Percentiles rank a stretch among this genome's conserved stretches.
phyloP scores from a whole-genome alignment of 2,113 vertebrate genomes.

The Rousettus leschenaultii region DNA sequence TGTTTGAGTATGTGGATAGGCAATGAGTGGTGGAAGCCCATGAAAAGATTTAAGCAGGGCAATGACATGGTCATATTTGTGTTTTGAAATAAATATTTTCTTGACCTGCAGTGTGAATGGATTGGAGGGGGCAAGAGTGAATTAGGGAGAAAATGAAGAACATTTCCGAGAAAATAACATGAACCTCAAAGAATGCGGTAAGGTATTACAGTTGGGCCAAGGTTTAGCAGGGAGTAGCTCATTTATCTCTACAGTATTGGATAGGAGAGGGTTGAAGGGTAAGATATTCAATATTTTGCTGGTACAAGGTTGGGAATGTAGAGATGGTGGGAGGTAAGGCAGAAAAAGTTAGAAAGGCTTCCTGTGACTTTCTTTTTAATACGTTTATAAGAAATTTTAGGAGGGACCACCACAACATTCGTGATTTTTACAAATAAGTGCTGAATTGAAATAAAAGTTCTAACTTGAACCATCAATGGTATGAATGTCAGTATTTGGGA shows the following conservation, averaged over 20 bases:
- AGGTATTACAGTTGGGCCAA: not conserved
- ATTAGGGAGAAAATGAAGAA: slow-evolving; percentile 2
- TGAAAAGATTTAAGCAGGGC: not conserved
- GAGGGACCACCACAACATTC: not conserved
- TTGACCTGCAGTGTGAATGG: not conserved
- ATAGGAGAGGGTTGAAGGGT: not conserved
- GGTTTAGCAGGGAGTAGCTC: not conserved
- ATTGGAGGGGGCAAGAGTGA: not conserved
- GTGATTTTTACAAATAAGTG: not conserved
- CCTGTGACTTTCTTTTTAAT: slow-evolving; percentile 12
- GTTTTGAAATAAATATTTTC: slow-evolving; percentile 20
- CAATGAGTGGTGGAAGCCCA: not conserved
- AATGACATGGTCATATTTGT: not conserved
- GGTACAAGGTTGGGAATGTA: not conserved
- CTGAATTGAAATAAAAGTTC: slow-evolving; percentile 1
- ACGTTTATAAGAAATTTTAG: not conserved
- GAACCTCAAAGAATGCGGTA: not conserved
- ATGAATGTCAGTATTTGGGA: not conserved
- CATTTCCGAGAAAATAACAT: not conserved
- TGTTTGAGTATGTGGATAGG: not conserved
- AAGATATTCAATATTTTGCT: not conserved
- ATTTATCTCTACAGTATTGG: not conserved
- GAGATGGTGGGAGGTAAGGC: not conserved
- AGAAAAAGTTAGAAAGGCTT: not conserved
- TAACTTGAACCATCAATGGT: not conserved